Conservation (phyloP, 2,888 invertebrate genomes). For the Apodemia mormo region DNA sequence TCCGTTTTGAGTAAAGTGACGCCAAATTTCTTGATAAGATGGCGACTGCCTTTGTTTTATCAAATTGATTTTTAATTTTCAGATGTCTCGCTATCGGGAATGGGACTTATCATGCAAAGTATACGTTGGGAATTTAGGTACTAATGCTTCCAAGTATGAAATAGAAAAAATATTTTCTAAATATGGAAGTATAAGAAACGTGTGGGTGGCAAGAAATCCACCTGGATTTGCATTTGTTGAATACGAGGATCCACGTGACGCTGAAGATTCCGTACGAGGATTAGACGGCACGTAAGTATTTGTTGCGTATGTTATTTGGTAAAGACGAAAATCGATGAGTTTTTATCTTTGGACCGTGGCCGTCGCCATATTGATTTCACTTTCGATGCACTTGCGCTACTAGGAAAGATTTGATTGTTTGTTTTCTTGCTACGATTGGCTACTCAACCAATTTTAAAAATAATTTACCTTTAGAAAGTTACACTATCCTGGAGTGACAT, state of each 20-base stretch:
- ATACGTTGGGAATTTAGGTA: conserved; percentile 95
- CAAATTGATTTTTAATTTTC: conserved; percentile 24
- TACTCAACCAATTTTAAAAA: too few species aligned
- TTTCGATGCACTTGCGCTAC: too few species aligned
- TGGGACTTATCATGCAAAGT: conserved; percentile 95
- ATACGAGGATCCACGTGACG: conserved; percentile 93
- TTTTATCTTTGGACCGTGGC: conserved; percentile 21
- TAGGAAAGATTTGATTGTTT: too few species aligned
- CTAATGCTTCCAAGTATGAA: conserved; percentile 94
- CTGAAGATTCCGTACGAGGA: conserved; percentile 92
- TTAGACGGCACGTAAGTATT: conserved; percentile 86
- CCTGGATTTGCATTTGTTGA: conserved; percentile 96
- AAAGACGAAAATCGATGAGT: neutral
- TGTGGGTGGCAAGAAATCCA: conserved; percentile 97
- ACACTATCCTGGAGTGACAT: too few species aligned
- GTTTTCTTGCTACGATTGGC: too few species aligned
- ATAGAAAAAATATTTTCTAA: conserved; percentile 93
- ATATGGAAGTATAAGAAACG: conserved; percentile 93
- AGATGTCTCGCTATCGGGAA: conserved; percentile 88
- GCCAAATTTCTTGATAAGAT: conserved; percentile 24
- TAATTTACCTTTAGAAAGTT: too few species aligned
- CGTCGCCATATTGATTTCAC: conserved; percentile 36
- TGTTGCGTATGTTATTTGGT: neutral
- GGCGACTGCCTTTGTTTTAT: conserved; percentile 31
- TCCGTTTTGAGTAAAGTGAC: neutral